Percentiles rank a stretch among this genome's conserved stretches.
Evolutionary conservation across 2,113 vertebrate species (phyloP).

Genomic region (Eptesicus fuscus): DNA sequence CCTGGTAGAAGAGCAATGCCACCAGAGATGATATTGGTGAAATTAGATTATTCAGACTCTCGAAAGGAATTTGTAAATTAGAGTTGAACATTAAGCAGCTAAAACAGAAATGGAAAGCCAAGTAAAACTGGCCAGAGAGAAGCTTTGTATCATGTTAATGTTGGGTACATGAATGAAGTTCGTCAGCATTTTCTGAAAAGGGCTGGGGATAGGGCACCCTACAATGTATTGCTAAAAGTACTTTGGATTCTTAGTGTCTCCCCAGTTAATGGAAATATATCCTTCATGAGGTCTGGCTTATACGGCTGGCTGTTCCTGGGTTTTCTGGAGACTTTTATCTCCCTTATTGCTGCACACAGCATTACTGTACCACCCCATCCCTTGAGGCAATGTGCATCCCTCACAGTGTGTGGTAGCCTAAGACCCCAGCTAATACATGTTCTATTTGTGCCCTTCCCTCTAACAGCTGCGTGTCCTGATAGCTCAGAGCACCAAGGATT

Average conservation of each 20-base stretch:
- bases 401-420: not conserved
- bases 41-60: not conserved
- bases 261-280: not conserved
- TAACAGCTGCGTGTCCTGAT: not conserved
- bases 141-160: not conserved
- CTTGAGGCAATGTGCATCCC: not conserved
- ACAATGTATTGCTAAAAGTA: not conserved
- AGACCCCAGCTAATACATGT: not conserved
- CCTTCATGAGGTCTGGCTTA: not conserved
- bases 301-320: not conserved
- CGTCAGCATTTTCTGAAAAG: not conserved
- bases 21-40: not conserved
- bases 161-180: not conserved
- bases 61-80: not conserved
- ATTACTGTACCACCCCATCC: not conserved
- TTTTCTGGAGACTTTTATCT: not conserved
- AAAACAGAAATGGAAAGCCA: not conserved
- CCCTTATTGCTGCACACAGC: not conserved
- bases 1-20: not conserved
- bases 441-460: not conserved
- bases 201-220: not conserved
- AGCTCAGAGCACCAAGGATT: not conserved
- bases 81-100: not conserved
- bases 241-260: not conserved
- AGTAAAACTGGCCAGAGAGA: not conserved